These are phyloP conservation scores for Hestina assimilis DNA, from an alignment of 1,140 invertebrate genomes.

Conservation along the genomic window DNA sequence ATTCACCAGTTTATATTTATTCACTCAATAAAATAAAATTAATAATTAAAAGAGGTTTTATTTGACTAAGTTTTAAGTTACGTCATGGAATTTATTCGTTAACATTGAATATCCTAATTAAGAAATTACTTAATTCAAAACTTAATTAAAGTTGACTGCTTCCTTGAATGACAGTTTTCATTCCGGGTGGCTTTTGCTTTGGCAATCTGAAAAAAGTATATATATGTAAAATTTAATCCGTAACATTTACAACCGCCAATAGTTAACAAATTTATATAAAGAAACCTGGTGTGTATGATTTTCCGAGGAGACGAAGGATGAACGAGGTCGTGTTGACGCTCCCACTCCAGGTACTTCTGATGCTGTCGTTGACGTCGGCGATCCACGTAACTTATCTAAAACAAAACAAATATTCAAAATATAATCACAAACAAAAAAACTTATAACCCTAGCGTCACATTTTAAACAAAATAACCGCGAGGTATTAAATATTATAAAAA, in stretches of 20 bases:
- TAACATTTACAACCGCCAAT: neutral
- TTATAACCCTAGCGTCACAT: no score
- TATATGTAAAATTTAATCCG: neutral
- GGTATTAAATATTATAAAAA: no score
- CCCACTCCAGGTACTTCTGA: conserved; percentile 80
- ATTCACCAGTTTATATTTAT: conserved; percentile 7
- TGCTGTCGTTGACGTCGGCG: conserved; percentile 80
- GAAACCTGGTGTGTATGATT: conserved; percentile 80
- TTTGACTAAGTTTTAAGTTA: no score
- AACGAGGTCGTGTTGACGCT: conserved; percentile 80
- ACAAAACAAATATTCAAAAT: neutral
- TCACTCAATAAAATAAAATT: conserved; percentile 21
- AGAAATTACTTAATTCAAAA: neutral
- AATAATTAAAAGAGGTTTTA: conserved; percentile 2
- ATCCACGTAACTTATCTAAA: conserved; percentile 87
- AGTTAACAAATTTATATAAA: neutral
- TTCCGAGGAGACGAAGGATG: conserved; percentile 81
- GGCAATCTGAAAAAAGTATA: conserved; percentile 50
- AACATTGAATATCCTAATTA: no score
- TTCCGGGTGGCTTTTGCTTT: conserved; percentile 60
- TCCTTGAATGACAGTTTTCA: conserved; percentile 56
- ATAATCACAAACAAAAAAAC: neutral
- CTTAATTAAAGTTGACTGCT: conserved; percentile 42
- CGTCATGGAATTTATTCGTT: no score
- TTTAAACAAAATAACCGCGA: no score